Evolutionary conservation across 2,113 vertebrate species (phyloP), one percentile per base, ranked within the genome.

Genomic region (Monarcha castaneiventris): DNA sequence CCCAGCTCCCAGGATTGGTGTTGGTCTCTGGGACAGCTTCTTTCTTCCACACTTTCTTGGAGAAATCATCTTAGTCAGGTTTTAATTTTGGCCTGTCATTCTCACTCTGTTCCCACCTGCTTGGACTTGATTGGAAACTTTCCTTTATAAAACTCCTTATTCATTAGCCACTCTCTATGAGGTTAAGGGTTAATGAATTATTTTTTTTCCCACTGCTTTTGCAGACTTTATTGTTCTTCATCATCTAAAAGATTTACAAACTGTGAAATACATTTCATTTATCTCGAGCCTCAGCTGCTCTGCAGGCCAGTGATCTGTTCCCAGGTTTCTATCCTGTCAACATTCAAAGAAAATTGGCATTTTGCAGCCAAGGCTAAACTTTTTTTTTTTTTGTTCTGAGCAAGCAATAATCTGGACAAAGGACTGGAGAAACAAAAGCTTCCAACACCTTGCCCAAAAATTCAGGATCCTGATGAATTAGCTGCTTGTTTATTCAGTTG

Each of bases 401-500:
- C 69, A 87, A 78, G 49, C 77, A 87, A 23, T 54, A 64, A 79
- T 13, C 62, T 83, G 61, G 39, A 44, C 39, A 89, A 75, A 86
- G 48, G 56, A 30, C 41, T 43, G 58, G 62, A 89, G 62, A 79
- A 89, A 84, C 49, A 84, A 89, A 82, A 84, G 44, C 69, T 94
- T 81, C 69, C 26, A 62, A 25, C 61, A 67, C 54, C 51, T 93
- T 91, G 54, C 69, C 91, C 74, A 87, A 68, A 54, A 41, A 33
- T 71, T 61, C 27, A 16, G 46, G 49, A 89, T 78, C n/a, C 61
- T 84, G 74, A 76, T 85, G 66, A 89, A 89, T 91, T 87, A 94
- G 56, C 62, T 87, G 71, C 58, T 94, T 85, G 91, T 94, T 97
- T 93, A 87, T 79, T 85, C 89, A 87, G 26, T 87, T 94, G 87